These are phyloP conservation scores for Pollimyrus isidori DNA, from an alignment of 2,113 vertebrate genomes.

Conservation along the genomic window DNA sequence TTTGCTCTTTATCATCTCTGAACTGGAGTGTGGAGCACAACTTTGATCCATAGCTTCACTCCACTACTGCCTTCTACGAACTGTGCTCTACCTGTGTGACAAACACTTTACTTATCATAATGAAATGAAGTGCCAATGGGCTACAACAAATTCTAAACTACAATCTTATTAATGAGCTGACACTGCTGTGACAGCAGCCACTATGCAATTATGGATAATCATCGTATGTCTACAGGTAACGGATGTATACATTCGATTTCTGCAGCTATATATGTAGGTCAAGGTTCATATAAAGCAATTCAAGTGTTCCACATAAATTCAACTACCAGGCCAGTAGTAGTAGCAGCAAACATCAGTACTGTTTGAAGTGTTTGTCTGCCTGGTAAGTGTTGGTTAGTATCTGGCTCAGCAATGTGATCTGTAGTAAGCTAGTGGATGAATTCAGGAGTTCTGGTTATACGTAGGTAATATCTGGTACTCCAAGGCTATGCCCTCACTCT, in stretches of 20 bases:
- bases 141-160: background rate
- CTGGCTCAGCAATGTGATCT: background rate
- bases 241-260: background rate
- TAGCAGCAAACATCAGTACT: background rate
- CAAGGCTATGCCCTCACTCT: background rate
- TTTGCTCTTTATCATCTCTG: background rate
- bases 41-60: background rate
- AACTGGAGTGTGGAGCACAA: background rate
- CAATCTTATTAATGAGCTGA: background rate
- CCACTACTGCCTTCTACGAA: background rate
- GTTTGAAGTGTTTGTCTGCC: background rate
- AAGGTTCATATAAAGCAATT: background rate
- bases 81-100: background rate
- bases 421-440: background rate
- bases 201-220: background rate
- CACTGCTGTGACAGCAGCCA: background rate
- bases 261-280: background rate
- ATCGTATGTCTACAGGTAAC: background rate
- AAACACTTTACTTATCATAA: background rate
- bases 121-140: background rate
- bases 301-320: background rate
- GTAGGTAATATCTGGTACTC: background rate
- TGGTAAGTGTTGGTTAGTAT: background rate
- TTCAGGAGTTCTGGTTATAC: background rate
- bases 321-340: background rate